These are phyloP conservation scores for Coracopsis vasa DNA, from an alignment of 2,113 vertebrate genomes.

Conservation along the genomic window DNA sequence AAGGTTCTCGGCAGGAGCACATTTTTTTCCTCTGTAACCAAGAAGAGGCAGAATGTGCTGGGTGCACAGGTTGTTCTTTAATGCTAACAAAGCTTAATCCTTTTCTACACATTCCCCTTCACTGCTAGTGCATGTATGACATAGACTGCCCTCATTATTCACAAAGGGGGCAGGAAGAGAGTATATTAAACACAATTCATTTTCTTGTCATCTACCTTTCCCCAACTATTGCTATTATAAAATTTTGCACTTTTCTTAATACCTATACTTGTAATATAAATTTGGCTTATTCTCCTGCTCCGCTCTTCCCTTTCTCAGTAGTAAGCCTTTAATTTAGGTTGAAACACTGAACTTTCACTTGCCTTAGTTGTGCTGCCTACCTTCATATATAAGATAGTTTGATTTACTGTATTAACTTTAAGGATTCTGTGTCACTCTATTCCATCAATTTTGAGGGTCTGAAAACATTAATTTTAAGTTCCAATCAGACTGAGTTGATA, in stretches of 20 bases:
- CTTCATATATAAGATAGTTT: neutral
- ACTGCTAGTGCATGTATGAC: neutral
- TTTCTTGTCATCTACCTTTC: neutral
- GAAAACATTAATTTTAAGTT: neutral
- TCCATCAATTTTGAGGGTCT: neutral
- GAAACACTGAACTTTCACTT: neutral
- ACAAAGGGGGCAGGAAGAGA: neutral
- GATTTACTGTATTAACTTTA: neutral
- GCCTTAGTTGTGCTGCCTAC: neutral
- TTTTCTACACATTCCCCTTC: neutral
- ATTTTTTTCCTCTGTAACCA: neutral
- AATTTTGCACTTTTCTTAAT: neutral
- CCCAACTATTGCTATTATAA: neutral
- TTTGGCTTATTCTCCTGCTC: neutral
- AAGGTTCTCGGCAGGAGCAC: neutral
- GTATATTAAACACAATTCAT: neutral
- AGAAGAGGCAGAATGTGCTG: neutral
- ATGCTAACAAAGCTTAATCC: neutral
- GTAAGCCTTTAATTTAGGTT: neutral
- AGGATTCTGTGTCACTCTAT: neutral
- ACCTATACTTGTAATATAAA: neutral
- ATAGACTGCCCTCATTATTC: neutral
- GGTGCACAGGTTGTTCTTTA: neutral
- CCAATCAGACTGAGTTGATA: neutral
- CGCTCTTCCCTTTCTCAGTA: neutral